Percentiles rank a stretch among this genome's conserved stretches.
These are phyloP conservation scores for Diaprepes abbreviatus DNA, from an alignment of 2,888 invertebrate genomes.

Conservation along the genomic window DNA sequence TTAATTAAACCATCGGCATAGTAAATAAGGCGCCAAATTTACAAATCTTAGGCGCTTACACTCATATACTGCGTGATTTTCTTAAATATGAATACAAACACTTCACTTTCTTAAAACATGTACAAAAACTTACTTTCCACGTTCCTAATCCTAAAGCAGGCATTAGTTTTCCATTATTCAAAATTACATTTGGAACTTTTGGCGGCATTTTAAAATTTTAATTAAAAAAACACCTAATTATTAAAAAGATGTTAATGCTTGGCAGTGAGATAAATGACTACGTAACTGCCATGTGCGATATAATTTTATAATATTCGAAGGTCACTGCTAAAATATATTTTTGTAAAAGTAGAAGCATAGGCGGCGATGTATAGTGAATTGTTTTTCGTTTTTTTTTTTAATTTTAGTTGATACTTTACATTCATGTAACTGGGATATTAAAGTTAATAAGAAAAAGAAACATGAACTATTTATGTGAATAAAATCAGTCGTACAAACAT, in stretches of 20 bases:
- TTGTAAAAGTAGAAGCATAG: conserved; percentile 22
- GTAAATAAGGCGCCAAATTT: too few relatives aligned
- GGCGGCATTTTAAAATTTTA: conserved; percentile 38
- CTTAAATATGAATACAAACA: neutral
- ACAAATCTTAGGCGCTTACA: neutral
- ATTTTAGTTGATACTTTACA: too few relatives aligned
- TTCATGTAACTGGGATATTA: too few relatives aligned
- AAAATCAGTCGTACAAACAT: too few relatives aligned
- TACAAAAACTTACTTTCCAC: conserved; percentile 71
- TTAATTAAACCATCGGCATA: too few relatives aligned
- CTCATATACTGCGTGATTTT: neutral
- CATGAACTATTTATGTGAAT: too few relatives aligned
- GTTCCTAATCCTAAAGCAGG: conserved; percentile 77
- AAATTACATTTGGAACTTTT: conserved; percentile 62
- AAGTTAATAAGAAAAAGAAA: too few relatives aligned
- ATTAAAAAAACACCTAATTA: neutral
- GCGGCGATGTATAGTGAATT: neutral
- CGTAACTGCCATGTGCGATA: conserved; percentile 26
- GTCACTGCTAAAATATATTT: conserved; percentile 35
- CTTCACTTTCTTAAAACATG: neutral
- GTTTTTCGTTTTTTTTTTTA: too few relatives aligned
- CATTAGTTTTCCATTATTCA: conserved; percentile 72
- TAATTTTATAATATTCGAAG: conserved; percentile 27
- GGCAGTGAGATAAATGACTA: conserved; percentile 20
- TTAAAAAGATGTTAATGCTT: conserved; percentile 5